Base-by-base conservation (phyloP, 2,888 invertebrate genomes). In the Helicoverpa assulta region DNA sequence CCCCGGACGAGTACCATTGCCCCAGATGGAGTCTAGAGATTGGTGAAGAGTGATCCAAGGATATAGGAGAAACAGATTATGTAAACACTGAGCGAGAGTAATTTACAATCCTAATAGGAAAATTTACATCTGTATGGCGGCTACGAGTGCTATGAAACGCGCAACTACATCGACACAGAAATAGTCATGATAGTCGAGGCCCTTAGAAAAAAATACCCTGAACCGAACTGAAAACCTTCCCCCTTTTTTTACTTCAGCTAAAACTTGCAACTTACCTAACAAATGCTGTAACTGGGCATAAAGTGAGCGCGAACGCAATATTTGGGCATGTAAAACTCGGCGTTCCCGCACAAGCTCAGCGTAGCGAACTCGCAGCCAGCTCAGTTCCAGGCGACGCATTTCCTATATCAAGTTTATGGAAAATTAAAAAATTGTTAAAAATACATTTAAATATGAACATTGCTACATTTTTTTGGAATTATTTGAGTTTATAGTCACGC, bases 351-450 rank as follows among this genome's bases (percentile, higher is more conserved):
- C 89, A 62, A 95, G 76, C 73, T 94, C 94, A 0, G 80, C 82
- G 66, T 89, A 87, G 0, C 95, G 89, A 1, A 81, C 82, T 4
- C 90, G 90, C 62, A 95, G 79, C 93, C 93, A 94, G 53, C 81
- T 80, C 33, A 93, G 75, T 78, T 95, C 95, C 33, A 95, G 69
- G 0, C 89, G 89, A 47, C 92, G 93, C 95, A 95, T 95, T 80
- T 95, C 95, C 95, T 95, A 52, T 18, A 50, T 18, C 18, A 16
- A 14, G 5, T 7, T 33, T 8, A 33, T 7, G 33, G 7, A 33
- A 33, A n/a, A 2, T 3, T 56, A 18, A 56, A 29, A 29, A n/a
- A n/a, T n/a, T n/a, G n/a, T n/a, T n/a, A n/a, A n/a, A n/a, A n/a
- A n/a, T n/a, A n/a, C n/a, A n/a, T n/a, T n/a, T n/a, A n/a, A n/a